A percentile compares a stretch with the other conserved stretches of the same genome.
Evolutionary conservation across 2,113 vertebrate genomes (phyloP).

Genomic region (human (Homo sapiens)): GRCh38 chr18:30681501-30682000

Average conservation of each 20-base stretch:
- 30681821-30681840: too few relatives aligned
- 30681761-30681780: not conserved
- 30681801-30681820: not conserved
- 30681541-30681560: not conserved
- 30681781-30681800: not conserved
- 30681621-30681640: not conserved
- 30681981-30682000: accelerated
- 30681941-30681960: not conserved
- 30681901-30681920: not conserved
- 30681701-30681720: not conserved
- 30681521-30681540: not conserved
- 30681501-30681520: not conserved
- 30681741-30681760: not conserved
- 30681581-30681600: not conserved
- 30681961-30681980: too few relatives aligned
- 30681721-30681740: not conserved
- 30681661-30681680: not conserved
- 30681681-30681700: not conserved
- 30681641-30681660: not conserved
- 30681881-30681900: too few relatives aligned
- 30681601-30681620: not conserved
- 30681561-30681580: not conserved
- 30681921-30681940: too few relatives aligned
- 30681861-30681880: not conserved
- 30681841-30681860: not conserved